Evolutionary conservation across 2,888 invertebrate species (phyloP).

Genomic region (Brenthis ino): DNA sequence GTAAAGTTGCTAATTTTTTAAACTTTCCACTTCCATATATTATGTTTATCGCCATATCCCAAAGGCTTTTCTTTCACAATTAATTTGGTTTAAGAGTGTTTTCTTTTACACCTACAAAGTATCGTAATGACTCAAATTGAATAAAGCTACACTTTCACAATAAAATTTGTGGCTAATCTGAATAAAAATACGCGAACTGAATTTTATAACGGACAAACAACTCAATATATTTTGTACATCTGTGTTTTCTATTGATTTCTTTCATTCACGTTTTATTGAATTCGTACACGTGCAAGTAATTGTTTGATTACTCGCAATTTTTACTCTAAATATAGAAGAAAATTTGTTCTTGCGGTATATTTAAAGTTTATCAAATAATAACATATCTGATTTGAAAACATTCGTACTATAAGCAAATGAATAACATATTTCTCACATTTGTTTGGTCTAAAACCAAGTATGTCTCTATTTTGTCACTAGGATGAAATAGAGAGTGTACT

Average conservation of each 20-base stretch:
- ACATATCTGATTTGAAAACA: too few relatives aligned
- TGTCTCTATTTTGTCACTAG: too few relatives aligned
- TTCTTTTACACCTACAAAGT: too few relatives aligned
- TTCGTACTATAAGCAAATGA: too few relatives aligned
- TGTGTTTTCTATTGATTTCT: slow-evolving; percentile 2
- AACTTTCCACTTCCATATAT: too few relatives aligned
- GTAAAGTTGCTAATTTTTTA: too few relatives aligned
- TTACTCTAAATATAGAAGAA: slow-evolving; percentile 50
- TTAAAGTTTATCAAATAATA: neutral
- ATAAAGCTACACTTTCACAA: neutral
- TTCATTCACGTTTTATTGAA: slow-evolving; percentile 33
- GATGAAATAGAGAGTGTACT: too few relatives aligned
- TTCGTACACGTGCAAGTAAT: slow-evolving; percentile 64
- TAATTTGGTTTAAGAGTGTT: too few relatives aligned
- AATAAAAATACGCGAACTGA: neutral
- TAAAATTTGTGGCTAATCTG: neutral
- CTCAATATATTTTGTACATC: neutral
- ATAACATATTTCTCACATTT: too few relatives aligned
- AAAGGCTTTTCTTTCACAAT: too few relatives aligned
- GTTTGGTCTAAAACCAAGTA: too few relatives aligned
- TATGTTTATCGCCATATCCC: too few relatives aligned
- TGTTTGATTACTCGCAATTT: slow-evolving; percentile 46
- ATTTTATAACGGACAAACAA: neutral
- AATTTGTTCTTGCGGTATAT: slow-evolving; percentile 17
- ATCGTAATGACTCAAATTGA: neutral